Conservation (phyloP, 2,888 invertebrate species). For the Mythimna loreyi region DNA sequence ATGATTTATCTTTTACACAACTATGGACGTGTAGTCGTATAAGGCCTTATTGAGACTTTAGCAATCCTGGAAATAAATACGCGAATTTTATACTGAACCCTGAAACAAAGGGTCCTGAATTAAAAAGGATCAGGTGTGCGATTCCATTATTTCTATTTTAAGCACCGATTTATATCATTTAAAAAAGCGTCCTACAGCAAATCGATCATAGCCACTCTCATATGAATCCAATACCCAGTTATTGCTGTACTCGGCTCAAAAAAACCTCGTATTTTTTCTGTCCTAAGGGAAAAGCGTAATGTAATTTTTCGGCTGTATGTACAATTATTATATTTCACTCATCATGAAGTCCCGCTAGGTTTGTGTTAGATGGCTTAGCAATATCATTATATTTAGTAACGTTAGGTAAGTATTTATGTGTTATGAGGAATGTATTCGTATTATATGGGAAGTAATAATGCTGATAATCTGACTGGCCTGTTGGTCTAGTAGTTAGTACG, state of each 20-base stretch:
- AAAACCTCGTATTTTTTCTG: not conserved
- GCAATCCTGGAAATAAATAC: not conserved
- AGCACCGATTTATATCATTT: no score
- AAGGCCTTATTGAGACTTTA: no score
- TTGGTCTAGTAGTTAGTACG: no score
- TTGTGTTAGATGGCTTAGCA: not conserved
- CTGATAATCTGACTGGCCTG: no score
- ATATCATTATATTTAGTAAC: constrained; percentile 9
- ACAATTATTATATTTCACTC: constrained; percentile 26
- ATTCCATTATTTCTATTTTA: no score
- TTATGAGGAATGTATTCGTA: no score
- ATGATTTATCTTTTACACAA: not conserved
- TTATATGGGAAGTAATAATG: no score
- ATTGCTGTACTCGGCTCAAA: not conserved
- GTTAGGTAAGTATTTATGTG: not conserved
- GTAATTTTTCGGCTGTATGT: constrained; percentile 16
- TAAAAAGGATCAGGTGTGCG: no score
- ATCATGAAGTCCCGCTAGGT: constrained; percentile 18
- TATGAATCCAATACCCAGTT: constrained; percentile 9
- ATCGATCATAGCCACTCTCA: constrained; percentile 1
- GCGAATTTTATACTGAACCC: not conserved
- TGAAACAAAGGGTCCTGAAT: not conserved
- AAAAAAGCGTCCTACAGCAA: no score
- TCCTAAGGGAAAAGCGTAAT: not conserved
- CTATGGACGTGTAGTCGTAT: not conserved